Evolutionary conservation across 1,140 invertebrate genomes (phyloP), one percentile per base, ranked within the genome.

Genomic region (Hyles euphorbiae): DNA sequence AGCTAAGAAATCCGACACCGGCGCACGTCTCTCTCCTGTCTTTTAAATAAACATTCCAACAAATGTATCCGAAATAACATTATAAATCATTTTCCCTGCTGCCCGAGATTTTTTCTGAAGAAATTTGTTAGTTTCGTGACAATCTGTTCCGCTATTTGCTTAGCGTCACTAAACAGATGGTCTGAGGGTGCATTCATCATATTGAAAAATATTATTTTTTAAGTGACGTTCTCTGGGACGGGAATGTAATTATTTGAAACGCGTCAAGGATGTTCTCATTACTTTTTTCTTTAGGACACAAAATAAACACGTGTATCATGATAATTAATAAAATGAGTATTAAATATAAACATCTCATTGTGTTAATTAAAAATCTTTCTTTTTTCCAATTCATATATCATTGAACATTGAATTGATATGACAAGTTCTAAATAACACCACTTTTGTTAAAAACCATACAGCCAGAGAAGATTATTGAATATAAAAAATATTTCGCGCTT

Each of bases 141-240:
- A 83, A 83, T 88, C 83, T 87, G 86, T 88, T 88, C 83, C 86
- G 86, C 77, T 88, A 86, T 88, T 88, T 84, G 86, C 83, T 87
- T 80, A 81, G 69, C 70, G 76, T 87, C 76, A 63, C 73, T 74
- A 81, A 87, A 87, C 86, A 88, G 80, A 87, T 88, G 85, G 63
- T 63, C 52, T 62, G 52, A 53, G 60, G 58, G 62, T 53, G 58
- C 77, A 84, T 87, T 72, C 72, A 83, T 88, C 82, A 87, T 83
- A 72, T 83, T 76, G 58, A 63, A 54, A 65, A 78, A 80, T 82
- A 83, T 83, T 74, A 62, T 78, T 81, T 85, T 83, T 72, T 75
- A 70, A 80, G 66, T 56, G 68, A 61, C 52, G 36, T 54, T 61
- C 51, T 69, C 51, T 72, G 53, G 67, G 74, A 78, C 76, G 63